Conservation (phyloP, 2,797 vertebrate genomes). For the Helostoma temminkii region DNA sequence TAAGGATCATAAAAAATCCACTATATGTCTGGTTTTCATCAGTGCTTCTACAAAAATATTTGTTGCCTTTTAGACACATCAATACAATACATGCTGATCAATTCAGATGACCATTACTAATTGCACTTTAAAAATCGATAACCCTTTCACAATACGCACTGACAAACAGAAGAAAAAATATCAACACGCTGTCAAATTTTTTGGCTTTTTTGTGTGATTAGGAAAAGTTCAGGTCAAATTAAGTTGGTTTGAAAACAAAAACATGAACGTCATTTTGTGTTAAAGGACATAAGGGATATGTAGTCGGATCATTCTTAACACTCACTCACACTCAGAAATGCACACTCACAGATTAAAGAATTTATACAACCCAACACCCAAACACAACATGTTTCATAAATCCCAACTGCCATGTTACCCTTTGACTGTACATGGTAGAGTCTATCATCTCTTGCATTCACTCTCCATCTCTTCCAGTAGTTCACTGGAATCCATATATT, state of each 20-base stretch:
- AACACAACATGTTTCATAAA: conserved; percentile 65
- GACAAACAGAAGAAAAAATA: conserved; percentile 72
- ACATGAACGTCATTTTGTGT: conserved; percentile 67
- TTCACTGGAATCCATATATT: conserved; percentile 53
- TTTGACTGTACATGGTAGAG: conserved; percentile 72
- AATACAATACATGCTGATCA: conserved; percentile 82
- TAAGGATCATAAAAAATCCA: conserved; percentile 47
- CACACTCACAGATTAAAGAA: conserved; percentile 70
- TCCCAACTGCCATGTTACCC: conserved; percentile 50
- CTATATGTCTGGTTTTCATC: conserved; percentile 61
- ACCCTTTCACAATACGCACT: conserved; percentile 80
- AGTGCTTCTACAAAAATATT: conserved; percentile 81
- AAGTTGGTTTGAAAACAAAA: conserved; percentile 69
- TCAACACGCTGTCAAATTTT: conserved; percentile 64
- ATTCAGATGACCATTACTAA: conserved; percentile 85
- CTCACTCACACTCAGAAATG: conserved; percentile 71
- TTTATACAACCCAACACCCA: conserved; percentile 75
- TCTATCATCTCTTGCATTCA: conserved; percentile 65
- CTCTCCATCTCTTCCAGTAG: conserved; percentile 51
- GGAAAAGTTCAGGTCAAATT: conserved; percentile 75
- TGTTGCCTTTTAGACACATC: conserved; percentile 80
- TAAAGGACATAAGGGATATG: conserved; percentile 80
- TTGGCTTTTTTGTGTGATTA: conserved; percentile 66
- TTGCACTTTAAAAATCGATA: conserved; percentile 87
- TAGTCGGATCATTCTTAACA: conserved; percentile 66